Evolutionary conservation across 2,888 invertebrate genomes (phyloP).

Genomic region (Ectropis crepuscularia): DNA sequence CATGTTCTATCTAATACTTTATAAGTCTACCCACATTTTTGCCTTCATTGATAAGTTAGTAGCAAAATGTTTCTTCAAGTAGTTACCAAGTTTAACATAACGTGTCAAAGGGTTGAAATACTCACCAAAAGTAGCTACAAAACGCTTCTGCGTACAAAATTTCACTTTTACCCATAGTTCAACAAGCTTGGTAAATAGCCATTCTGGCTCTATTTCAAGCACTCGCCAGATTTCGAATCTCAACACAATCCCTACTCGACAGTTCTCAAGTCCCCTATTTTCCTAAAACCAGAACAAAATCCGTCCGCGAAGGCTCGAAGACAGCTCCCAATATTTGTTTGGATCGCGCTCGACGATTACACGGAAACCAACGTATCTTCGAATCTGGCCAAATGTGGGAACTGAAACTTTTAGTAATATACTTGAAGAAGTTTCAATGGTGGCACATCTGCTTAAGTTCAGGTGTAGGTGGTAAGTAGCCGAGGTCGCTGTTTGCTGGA

Average conservation of each 20-base stretch:
- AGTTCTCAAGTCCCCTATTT: conserved; percentile 1
- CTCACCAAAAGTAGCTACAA: no score
- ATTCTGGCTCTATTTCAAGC: neutral
- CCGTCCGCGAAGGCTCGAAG: conserved; percentile 23
- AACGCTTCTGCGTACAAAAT: no score
- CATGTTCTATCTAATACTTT: no score
- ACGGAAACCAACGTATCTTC: neutral
- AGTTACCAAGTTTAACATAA: no score
- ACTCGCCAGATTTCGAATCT: neutral
- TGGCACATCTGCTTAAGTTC: neutral
- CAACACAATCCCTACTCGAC: conserved; percentile 12
- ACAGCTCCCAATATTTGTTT: conserved; percentile 31
- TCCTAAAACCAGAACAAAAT: conserved; percentile 24
- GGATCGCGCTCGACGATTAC: conserved; percentile 30
- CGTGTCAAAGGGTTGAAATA: no score
- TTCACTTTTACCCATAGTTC: no score
- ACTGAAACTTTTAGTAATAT: neutral
- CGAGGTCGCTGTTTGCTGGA: conserved; percentile 30
- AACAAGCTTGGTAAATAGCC: neutral
- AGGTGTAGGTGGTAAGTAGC: neutral
- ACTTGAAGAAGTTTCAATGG: neutral
- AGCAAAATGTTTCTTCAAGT: no score
- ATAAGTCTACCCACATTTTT: no score
- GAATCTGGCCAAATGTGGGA: neutral
- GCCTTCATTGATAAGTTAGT: no score